phyloP scores from a whole-genome alignment of 2,888 invertebrate species.

The Polydesmus complanatus region DNA sequence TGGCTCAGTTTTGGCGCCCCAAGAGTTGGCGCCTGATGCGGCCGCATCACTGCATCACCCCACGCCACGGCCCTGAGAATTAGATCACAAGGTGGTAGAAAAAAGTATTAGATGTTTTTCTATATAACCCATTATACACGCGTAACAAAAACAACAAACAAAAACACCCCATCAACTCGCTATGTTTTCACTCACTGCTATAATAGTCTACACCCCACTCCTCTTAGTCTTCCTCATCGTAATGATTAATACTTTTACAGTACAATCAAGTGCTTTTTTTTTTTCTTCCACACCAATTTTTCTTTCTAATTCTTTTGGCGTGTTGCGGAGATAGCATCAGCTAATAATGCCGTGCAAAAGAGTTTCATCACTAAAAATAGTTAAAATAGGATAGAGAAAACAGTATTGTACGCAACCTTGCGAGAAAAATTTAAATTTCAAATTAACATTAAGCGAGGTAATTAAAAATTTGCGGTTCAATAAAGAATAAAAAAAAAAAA shows the following conservation, averaged over 20 bases:
- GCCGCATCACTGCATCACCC: too few relatives aligned
- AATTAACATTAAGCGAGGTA: too few relatives aligned
- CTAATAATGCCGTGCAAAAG: background rate
- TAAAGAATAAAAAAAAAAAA: too few relatives aligned
- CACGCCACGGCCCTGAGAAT: too few relatives aligned
- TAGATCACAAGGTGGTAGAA: background rate
- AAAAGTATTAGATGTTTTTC: background rate
- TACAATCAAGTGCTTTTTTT: background rate
- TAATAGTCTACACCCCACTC: background rate
- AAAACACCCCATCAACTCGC: background rate
- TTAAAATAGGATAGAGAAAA: background rate
- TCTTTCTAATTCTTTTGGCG: background rate
- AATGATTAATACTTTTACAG: background rate
- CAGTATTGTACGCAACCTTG: too few relatives aligned
- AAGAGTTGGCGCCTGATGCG: too few relatives aligned
- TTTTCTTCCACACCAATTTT: background rate
- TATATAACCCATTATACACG: background rate
- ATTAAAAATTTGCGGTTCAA: too few relatives aligned
- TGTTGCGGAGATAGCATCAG: background rate
- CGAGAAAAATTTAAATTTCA: too few relatives aligned
- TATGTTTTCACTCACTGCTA: too few relatives aligned
- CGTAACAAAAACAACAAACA: background rate
- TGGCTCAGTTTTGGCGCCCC: too few relatives aligned
- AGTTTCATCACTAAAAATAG: background rate
- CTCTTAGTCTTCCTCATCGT: background rate